Evolutionary conservation across 2,113 vertebrate genomes (phyloP).

Genomic region (Acanthochromis polyacanthus): DNA sequence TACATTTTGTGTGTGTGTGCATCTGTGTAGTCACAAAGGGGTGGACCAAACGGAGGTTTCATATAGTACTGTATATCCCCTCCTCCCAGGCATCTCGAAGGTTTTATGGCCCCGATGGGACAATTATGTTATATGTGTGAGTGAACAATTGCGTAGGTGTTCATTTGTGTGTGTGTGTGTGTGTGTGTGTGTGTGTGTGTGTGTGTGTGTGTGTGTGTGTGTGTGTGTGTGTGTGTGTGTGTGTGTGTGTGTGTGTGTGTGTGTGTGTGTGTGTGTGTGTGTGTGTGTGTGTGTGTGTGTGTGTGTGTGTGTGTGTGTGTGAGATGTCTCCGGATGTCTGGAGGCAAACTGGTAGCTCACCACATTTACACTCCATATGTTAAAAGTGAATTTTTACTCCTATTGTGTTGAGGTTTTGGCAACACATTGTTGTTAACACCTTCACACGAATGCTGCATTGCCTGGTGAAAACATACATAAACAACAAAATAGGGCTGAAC

Average conservation of each 20-base stretch:
- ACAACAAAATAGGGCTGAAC: too few relatives aligned
- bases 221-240: not conserved
- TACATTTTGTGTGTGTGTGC: not conserved
- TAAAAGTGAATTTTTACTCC: not conserved
- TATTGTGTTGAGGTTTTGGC: not conserved
- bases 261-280: not conserved
- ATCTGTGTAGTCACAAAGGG: conserved; percentile 26
- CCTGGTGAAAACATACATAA: too few relatives aligned
- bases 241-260: not conserved
- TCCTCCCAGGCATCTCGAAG: conserved; percentile 48
- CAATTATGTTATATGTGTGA: conserved; percentile 37
- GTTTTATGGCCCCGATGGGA: conserved; percentile 62
- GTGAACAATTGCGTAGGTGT: not conserved
- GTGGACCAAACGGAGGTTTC: conserved; percentile 37
- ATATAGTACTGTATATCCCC: conserved; percentile 50
- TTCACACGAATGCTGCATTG: not conserved
- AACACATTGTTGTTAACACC: not conserved
- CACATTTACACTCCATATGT: not conserved
- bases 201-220: too few relatives aligned
- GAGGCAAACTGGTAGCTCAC: too few relatives aligned
- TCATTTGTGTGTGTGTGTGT: conserved; percentile 6
- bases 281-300: too few relatives aligned
- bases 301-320: not conserved
- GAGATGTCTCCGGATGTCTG: too few relatives aligned
- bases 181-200: not conserved